Evolutionary conservation across 1,140 invertebrate genomes (phyloP).

Genomic region (Globodera rostochiensis): DNA sequence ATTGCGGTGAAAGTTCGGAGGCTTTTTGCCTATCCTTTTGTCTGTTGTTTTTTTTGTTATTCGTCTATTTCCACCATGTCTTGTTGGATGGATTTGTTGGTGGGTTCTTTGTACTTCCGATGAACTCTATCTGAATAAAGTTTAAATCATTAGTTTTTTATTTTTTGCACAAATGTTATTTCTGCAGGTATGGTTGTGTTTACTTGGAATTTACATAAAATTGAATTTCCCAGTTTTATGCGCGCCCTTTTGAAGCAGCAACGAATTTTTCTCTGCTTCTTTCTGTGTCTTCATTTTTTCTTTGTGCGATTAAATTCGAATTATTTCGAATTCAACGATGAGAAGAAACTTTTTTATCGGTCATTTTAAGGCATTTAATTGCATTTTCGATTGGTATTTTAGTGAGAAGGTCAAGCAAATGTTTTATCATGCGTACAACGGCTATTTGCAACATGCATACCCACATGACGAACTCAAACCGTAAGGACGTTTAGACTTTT

Average conservation of each 20-base stretch:
- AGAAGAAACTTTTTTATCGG: slow-evolving; percentile 18
- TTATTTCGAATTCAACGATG: slow-evolving; percentile 22
- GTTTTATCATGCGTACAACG: slow-evolving; percentile 87
- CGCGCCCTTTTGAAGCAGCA: background rate
- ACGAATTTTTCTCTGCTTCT: background rate
- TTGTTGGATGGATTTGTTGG: background rate
- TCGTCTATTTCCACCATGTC: no score
- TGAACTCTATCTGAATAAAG: background rate
- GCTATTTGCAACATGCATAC: slow-evolving; percentile 90
- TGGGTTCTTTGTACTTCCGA: background rate
- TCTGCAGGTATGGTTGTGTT: background rate
- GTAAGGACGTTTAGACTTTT: background rate
- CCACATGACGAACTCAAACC: slow-evolving; percentile 95
- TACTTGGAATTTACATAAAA: background rate
- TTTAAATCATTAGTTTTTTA: background rate
- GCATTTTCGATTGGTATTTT: slow-evolving; percentile 26
- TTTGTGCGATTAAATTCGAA: background rate
- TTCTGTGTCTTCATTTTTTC: background rate
- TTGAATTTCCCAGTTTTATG: background rate
- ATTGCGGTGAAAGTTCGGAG: no score
- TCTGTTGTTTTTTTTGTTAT: background rate
- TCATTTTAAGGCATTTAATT: slow-evolving; percentile 9
- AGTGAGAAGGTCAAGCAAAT: slow-evolving; percentile 69
- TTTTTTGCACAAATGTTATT: background rate
- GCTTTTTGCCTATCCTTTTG: background rate